Percentiles rank a stretch among this genome's conserved stretches.
Conservation (phyloP, 2,888 invertebrate species). For the Aphodius sticticus region DNA sequence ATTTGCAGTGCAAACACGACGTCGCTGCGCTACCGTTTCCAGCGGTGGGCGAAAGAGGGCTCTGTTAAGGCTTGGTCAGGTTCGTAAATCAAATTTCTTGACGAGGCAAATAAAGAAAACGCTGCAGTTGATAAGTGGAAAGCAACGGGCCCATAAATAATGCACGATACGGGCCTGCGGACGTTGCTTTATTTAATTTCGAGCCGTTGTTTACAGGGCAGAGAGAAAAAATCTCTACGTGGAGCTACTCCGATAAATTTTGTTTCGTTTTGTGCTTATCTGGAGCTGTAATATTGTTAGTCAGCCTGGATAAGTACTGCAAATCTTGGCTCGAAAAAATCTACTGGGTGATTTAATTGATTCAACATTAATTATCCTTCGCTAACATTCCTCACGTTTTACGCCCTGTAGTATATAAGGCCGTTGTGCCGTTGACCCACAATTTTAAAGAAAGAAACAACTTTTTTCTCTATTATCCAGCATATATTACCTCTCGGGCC, state of each 20-base stretch:
- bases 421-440: too few relatives aligned
- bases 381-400: too few relatives aligned
- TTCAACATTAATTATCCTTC: too few relatives aligned
- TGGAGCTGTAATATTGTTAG: too few relatives aligned
- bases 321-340: too few relatives aligned
- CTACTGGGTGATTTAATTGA: too few relatives aligned
- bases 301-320: too few relatives aligned
- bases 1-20: neutral
- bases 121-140: constrained; percentile 4
- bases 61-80: neutral
- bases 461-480: too few relatives aligned
- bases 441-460: too few relatives aligned
- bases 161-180: neutral
- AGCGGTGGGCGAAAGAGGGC: neutral
- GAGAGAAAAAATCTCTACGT: neutral
- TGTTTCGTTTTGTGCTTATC: neutral
- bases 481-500: too few relatives aligned
- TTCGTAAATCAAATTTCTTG: neutral
- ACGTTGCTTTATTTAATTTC: neutral
- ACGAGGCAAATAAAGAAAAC: constrained; percentile 4
- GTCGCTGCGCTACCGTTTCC: neutral
- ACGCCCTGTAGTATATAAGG: too few relatives aligned
- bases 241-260: neutral
- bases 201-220: neutral
- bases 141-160: constrained; percentile 4